phyloP scores from a whole-genome alignment of 2,888 invertebrate species.

The Yponomeuta evonymella region DNA sequence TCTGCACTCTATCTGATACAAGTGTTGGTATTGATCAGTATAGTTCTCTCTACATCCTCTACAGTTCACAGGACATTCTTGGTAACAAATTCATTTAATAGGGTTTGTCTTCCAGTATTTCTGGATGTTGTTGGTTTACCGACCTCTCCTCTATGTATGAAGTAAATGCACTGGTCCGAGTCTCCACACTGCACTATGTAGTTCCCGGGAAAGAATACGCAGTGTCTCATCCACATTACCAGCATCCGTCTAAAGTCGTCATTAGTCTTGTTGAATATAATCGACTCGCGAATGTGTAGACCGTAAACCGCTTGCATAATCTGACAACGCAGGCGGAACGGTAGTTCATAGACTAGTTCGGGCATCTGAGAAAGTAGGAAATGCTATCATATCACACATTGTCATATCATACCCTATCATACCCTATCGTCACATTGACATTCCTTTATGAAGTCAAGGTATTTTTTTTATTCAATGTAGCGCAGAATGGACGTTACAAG shows the following conservation, averaged over 20 bases:
- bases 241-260: conserved; percentile 69
- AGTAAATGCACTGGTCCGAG: conserved; percentile 73
- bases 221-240: conserved; percentile 64
- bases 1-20: too few species aligned
- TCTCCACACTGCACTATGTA: conserved; percentile 75
- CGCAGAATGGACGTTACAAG: too few species aligned
- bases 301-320: conserved; percentile 71
- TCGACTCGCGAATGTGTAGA: conserved; percentile 61
- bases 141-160: conserved; percentile 74
- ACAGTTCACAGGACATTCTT: conserved; percentile 5
- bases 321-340: conserved; percentile 63
- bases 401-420: too few species aligned
- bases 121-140: conserved; percentile 12
- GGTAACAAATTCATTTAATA: conserved; percentile 10
- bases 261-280: conserved; percentile 67
- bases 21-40: too few species aligned
- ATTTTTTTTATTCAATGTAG: too few species aligned
- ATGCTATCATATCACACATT: too few species aligned
- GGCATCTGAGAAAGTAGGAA: conserved; percentile 47
- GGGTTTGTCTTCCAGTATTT: conserved; percentile 9
- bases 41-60: not conserved
- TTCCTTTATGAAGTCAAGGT: too few species aligned
- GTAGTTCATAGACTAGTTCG: conserved; percentile 49
- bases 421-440: too few species aligned
- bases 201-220: conserved; percentile 73